These are phyloP conservation scores for Drosophila sp. DNA, from an alignment of 1,140 invertebrate species.

Conservation along the genomic window DNA sequence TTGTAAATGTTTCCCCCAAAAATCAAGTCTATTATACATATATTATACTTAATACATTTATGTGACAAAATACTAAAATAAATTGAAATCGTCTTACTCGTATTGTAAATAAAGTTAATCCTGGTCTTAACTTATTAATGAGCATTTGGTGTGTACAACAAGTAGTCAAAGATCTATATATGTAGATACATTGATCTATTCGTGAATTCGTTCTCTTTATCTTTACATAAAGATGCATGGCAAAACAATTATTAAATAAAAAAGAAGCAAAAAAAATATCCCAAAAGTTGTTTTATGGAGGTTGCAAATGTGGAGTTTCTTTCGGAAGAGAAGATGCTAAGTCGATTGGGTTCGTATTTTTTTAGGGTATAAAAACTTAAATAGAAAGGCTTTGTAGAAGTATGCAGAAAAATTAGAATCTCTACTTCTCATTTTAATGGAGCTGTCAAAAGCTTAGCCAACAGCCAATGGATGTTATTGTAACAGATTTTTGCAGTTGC, in stretches of 20 bases:
- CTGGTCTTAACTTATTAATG: constrained; percentile 43
- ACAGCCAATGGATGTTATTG: too few species aligned
- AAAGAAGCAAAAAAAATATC: constrained; percentile 5
- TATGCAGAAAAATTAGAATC: too few species aligned
- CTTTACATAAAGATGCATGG: constrained; percentile 37
- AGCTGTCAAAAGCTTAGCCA: too few species aligned
- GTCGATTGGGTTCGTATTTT: too few species aligned
- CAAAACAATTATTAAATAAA: constrained; percentile 64
- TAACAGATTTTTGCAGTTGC: too few species aligned
- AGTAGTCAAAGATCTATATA: constrained; percentile 24
- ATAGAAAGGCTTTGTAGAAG: too few species aligned
- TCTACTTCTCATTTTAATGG: too few species aligned
- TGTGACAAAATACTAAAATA: constrained; percentile 43
- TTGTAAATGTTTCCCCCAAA: constrained; percentile 47
- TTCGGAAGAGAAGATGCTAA: too few species aligned
- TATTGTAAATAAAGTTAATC: constrained; percentile 61
- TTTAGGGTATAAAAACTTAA: too few species aligned
- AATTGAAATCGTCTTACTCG: constrained; percentile 39
- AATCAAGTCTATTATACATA: constrained; percentile 53
- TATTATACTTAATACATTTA: constrained; percentile 36
- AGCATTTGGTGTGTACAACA: constrained; percentile 76
- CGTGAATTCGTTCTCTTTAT: constrained; percentile 24
- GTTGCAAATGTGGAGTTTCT: too few species aligned
- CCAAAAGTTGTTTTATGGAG: background rate
- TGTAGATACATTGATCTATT: constrained; percentile 29